phyloP scores from a whole-genome alignment of 2,888 invertebrate genomes.

The Drosophila algonquin region DNA sequence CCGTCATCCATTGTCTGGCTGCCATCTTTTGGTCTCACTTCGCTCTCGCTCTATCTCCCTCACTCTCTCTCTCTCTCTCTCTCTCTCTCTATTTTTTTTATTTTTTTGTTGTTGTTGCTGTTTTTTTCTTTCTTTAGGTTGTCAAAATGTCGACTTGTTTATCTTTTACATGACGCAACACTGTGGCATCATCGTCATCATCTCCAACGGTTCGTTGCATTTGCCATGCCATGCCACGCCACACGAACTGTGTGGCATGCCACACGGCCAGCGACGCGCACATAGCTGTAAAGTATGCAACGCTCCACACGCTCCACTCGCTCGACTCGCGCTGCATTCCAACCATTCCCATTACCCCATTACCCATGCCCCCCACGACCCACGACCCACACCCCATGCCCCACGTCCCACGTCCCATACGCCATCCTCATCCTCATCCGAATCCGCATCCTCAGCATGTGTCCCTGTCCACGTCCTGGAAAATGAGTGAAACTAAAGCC shows the following conservation, averaged over 20 bases:
- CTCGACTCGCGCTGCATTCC: neutral
- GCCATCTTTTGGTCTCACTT: slow-evolving; percentile 7
- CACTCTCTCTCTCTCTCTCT: neutral
- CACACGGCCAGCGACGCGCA: slow-evolving; percentile 42
- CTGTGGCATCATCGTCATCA: slow-evolving; percentile 32
- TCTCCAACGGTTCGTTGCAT: slow-evolving; percentile 35
- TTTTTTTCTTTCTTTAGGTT: slow-evolving; percentile 49
- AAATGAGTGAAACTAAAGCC: slow-evolving; percentile 64
- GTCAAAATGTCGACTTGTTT: slow-evolving; percentile 76
- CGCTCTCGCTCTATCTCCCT: too few species aligned
- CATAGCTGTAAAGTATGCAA: slow-evolving; percentile 39
- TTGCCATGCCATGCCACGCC: slow-evolving; percentile 21
- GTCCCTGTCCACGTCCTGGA: slow-evolving; percentile 34
- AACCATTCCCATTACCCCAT: neutral
- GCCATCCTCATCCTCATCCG: neutral
- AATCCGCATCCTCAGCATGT: neutral
- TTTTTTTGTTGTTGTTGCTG: neutral
- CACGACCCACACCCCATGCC: neutral
- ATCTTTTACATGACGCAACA: slow-evolving; percentile 70
- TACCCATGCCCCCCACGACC: neutral
- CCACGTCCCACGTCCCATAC: neutral
- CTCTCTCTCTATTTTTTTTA: neutral
- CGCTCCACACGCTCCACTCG: slow-evolving; percentile 18
- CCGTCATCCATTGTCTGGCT: slow-evolving; percentile 26
- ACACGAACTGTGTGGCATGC: slow-evolving; percentile 30